Base-by-base conservation (phyloP, 1,140 invertebrate species). In the Zaprionus nigranus region DNA sequence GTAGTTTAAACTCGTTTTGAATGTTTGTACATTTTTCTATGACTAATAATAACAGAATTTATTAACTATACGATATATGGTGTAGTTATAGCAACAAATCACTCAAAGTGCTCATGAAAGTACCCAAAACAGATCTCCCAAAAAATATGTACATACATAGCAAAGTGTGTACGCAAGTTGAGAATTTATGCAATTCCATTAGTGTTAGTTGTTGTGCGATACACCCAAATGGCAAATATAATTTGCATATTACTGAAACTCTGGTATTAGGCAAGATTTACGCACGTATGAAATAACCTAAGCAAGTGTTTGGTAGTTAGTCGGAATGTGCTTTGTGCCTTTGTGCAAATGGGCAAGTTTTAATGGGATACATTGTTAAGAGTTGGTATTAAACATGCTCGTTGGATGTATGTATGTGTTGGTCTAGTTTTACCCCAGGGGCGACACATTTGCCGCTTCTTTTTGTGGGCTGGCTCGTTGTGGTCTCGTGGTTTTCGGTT, bases 401-500 rank as follows among this genome's bases (percentile, higher is more conserved):
- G 38, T 61, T n/a, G n/a, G n/a, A 65, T 38, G 36, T 60, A 61
- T 60, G 15, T 40, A 2, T n/a, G 40, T 38, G 26, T 60, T 60
- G 57, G 59, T 58, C 59, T 62, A 58, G 72, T 62, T 75, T 51
- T 24, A 51, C 22, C 61, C 34, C 57, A 43, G 51, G 60, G 61
- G 66, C 57, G 76, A 61, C 56, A 70, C 58, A 66, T 71, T 78
- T 75, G 73, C 54, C 65, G 65, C 66, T 56, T 53, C 59, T 75
- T 66, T 66, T 72, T 38, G 40, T 76, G 63, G 60, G 43, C 20
- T 63, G 57, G 67, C 20, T 63, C 69, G 77, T 74, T 87, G 83
- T 81, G 83, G 80, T 87, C 79, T 79, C 86, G 83, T 83, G 84
- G 84, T 80, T 85, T 71, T 79, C 58, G 13, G 60, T 63, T 79